Conservation (phyloP, 2,888 invertebrate genomes). For the Dynastes maya region DNA sequence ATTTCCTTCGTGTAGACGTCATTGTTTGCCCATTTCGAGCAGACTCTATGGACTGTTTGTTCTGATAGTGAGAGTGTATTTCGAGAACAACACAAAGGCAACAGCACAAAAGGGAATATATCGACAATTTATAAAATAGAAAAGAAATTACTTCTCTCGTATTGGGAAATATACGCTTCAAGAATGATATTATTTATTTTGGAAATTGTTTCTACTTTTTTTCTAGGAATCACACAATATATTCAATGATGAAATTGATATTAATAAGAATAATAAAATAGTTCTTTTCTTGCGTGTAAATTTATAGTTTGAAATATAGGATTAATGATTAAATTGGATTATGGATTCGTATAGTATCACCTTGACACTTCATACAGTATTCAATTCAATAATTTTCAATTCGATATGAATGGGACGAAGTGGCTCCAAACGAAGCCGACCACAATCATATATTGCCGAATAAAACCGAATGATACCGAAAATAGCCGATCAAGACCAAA, state of each 20-base stretch:
- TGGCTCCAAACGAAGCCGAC: too few relatives aligned
- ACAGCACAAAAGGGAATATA: neutral
- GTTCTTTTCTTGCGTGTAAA: too few relatives aligned
- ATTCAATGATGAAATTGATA: neutral
- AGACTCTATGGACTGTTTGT: neutral
- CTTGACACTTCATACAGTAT: too few relatives aligned
- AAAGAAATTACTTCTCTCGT: neutral
- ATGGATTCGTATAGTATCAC: too few relatives aligned
- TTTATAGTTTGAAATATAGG: too few relatives aligned
- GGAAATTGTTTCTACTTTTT: neutral
- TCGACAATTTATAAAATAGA: conserved; percentile 1
- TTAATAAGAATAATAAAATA: neutral
- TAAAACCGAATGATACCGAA: neutral
- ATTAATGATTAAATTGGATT: too few relatives aligned
- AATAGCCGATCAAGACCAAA: neutral
- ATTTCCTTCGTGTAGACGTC: conserved; percentile 6
- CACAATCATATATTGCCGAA: too few relatives aligned
- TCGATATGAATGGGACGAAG: too few relatives aligned
- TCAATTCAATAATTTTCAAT: too few relatives aligned
- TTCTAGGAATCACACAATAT: neutral
- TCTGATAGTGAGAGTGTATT: neutral
- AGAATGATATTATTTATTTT: neutral
- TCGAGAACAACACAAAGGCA: neutral
- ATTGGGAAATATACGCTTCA: neutral
- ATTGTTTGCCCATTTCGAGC: conserved; percentile 9